These are phyloP conservation scores for Urocolius indicus DNA, from an alignment of 2,113 vertebrate species.

Conservation along the genomic window DNA sequence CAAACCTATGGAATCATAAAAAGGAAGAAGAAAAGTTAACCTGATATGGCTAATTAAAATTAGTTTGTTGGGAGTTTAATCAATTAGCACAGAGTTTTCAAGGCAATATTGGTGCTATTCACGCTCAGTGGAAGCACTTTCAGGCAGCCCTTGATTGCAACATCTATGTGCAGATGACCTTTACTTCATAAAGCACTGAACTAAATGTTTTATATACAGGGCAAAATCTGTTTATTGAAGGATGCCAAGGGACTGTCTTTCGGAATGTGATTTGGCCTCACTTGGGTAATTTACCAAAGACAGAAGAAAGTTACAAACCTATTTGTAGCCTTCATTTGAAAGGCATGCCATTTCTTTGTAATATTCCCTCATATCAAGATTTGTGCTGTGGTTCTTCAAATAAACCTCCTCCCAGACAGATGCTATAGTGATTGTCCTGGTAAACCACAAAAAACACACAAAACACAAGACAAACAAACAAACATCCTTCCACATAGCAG, in stretches of 20 bases:
- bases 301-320: constrained; percentile 57
- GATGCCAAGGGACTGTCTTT: constrained; percentile 62
- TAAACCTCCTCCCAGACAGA: constrained; percentile 43
- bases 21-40: constrained; percentile 44
- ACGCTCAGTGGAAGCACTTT: constrained; percentile 52
- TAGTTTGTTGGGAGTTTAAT: constrained; percentile 56
- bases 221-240: constrained; percentile 58
- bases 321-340: constrained; percentile 60
- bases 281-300: constrained; percentile 61
- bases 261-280: constrained; percentile 45
- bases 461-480: constrained; percentile 42
- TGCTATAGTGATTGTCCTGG: constrained; percentile 24
- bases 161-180: constrained; percentile 52
- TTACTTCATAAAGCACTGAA: constrained; percentile 65
- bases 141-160: constrained; percentile 39
- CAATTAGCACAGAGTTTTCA: constrained; percentile 65
- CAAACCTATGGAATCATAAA: constrained; percentile 42
- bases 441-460: not conserved
- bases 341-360: constrained; percentile 53
- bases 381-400: constrained; percentile 18
- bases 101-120: constrained; percentile 34
- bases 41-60: constrained; percentile 53
- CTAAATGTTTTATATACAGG: constrained; percentile 56
- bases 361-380: not conserved
- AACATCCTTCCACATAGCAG: constrained; percentile 59